Evolutionary conservation across 1,140 invertebrate species (phyloP), one percentile per base, ranked within the genome.

Genomic region (Atta colombica): DNA sequence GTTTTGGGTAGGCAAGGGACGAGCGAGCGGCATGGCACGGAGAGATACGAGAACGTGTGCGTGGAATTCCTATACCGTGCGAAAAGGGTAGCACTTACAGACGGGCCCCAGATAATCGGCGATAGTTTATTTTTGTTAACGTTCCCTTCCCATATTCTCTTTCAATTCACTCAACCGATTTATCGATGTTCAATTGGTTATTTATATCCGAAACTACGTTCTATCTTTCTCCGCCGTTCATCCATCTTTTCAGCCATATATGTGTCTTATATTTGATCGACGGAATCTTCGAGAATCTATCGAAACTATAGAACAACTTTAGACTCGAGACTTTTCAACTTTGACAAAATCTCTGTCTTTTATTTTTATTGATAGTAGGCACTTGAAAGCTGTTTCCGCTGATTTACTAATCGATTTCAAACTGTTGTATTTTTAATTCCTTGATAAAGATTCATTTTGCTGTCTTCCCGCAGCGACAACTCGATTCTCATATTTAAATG

Each of bases 181-280:
- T 93, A 93, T 92, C 92, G 91, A 90, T 86, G 88, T 45, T 81
- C 88, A 82, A 90, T 90, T 85, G 86, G 92, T 90, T 92, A 87
- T 90, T 90, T 92, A 87, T 88, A 87, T 90, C 86, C 68, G 28
- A 87, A 82, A 72, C 75, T 87, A 21, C 65, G 5, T 61, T 74
- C 49, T 35, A 45, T 49, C 18, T 51, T n/a, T 58, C 2, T 87
- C 81, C 16, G 28, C 16, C 75, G 12, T 60, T 39, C 39, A 28
- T 72, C 49, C 21, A 58, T 49, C 65, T 60, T 45, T 85, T 35
- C 18, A 82, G 14, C 45, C 61, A 25, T 12, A 60, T 16, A 51
- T 28, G 12, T 28, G 16, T 28, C 35, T 53, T 68, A 18, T 31
- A 72, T 53, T 82, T 65, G 49, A 45, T 55, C 14, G 12, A 72